Evolutionary conservation across 1,140 invertebrate genomes (phyloP), one percentile per base, ranked within the genome.

Genomic region (Drosophila parabipectinata): DNA sequence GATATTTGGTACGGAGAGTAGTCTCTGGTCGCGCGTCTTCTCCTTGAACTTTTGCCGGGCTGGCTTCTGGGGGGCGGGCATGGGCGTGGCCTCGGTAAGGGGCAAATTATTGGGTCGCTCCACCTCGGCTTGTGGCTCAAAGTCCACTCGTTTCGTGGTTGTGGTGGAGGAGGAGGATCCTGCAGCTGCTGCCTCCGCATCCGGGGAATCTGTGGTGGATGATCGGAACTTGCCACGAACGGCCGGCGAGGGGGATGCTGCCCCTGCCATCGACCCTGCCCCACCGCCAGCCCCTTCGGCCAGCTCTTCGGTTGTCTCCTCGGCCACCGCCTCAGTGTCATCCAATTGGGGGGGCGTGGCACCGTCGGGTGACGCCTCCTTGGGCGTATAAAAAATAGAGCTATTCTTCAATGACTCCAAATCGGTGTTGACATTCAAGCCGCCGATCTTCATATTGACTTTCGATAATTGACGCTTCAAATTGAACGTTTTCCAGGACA

Each of bases 381-480:
- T 75, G 90, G 82, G 54, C 84, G 92, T 50, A 78, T 92, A 77
- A 93, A 93, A 91, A 93, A 94, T 63, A n/a, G 89, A 89, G 47
- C 69, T 90, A 53, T 82, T 91, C 53, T 79, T 82, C n/a, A 80
- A 72, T 18, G 81, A 58, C 39, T 91, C 89, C 62, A 78, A 94
- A 76, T 94, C 95, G 85, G 96, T 96, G 48, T 89, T 91, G 48
- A 90, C 77, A 84, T 90, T 72, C 15, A 80, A 67, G 9, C 83
- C 78, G 10, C 89, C 89, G 60, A 96, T 93, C 92, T 96, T 96
- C 79, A 96, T 93, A 92, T 97, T 96, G 59, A 96, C 96, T 92
- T 94, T 96, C 63, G 95, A 96, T 72, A 97, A 93, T 92, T 96
- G 96, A 89, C 96, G 94, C 92, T 96, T 97, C 44, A 97, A 93